These are phyloP conservation scores for Urocyon cinereoargenteus DNA, from an alignment of 2,797 vertebrate species.

Conservation along the genomic window DNA sequence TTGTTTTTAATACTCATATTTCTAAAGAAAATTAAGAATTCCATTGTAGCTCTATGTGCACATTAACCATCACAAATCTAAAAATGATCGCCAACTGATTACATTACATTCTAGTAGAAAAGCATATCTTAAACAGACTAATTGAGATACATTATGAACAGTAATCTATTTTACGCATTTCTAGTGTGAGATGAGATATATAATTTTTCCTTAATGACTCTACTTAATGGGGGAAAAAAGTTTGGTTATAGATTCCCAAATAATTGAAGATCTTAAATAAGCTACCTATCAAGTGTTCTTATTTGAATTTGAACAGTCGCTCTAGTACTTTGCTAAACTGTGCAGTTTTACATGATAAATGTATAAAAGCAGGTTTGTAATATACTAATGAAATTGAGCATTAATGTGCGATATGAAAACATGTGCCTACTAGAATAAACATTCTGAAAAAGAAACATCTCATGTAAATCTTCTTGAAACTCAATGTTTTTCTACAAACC, in stretches of 20 bases:
- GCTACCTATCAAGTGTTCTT: background rate
- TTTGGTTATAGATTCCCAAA: constrained; percentile 19
- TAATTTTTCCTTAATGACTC: constrained; percentile 25
- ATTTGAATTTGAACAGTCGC: constrained; percentile 63
- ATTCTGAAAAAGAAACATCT: background rate
- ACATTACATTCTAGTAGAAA: constrained; percentile 33
- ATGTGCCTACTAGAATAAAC: background rate
- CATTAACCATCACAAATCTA: background rate
- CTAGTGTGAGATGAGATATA: background rate
- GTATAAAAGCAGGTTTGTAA: constrained; percentile 41
- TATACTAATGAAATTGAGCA: constrained; percentile 70
- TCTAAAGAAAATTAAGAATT: constrained; percentile 42
- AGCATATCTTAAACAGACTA: constrained; percentile 11
- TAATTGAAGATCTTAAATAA: constrained; percentile 60
- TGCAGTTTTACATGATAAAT: constrained; percentile 48
- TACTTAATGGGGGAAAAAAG: background rate
- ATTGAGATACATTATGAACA: constrained; percentile 1
- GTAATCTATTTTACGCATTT: constrained; percentile 57
- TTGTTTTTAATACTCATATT: background rate
- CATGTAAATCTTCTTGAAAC: constrained; percentile 7
- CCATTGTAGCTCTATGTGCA: background rate
- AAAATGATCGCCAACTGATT: background rate
- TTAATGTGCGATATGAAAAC: constrained; percentile 5
- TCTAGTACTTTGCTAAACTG: constrained; percentile 60
- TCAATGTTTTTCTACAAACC: background rate